Percentiles rank a stretch among this genome's conserved stretches.
These are phyloP conservation scores for Heptranchias perlo DNA, from an alignment of 2,113 vertebrate species.

Conservation along the genomic window DNA sequence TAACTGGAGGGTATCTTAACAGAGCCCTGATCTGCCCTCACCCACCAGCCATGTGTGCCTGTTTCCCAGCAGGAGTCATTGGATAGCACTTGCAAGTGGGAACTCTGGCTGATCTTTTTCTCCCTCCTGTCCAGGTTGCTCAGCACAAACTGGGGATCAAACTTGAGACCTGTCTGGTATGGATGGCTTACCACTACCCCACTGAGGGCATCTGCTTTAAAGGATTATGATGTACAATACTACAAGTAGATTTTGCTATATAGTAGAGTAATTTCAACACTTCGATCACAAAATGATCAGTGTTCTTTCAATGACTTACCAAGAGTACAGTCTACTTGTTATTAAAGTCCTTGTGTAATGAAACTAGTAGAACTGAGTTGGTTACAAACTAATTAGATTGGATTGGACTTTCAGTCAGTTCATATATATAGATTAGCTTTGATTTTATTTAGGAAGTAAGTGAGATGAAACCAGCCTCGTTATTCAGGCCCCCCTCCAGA, in stretches of 20 bases:
- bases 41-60: neutral
- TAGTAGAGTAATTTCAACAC: neutral
- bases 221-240: neutral
- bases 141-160: neutral
- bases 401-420: neutral
- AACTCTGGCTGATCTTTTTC: neutral
- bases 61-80: neutral
- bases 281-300: too few relatives aligned
- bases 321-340: neutral
- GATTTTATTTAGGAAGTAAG: slow-evolving; percentile 56
- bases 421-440: slow-evolving; percentile 40
- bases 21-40: neutral
- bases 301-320: neutral
- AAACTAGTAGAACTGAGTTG: neutral
- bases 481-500: neutral
- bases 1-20: neutral
- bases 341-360: neutral
- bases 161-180: neutral
- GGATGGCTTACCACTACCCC: neutral
- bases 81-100: neutral
- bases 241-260: neutral
- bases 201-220: neutral
- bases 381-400: neutral
- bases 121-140: neutral
- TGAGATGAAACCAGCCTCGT: neutral